phyloP scores from a whole-genome alignment of 2,888 invertebrate genomes.

The Philaethria dido region DNA sequence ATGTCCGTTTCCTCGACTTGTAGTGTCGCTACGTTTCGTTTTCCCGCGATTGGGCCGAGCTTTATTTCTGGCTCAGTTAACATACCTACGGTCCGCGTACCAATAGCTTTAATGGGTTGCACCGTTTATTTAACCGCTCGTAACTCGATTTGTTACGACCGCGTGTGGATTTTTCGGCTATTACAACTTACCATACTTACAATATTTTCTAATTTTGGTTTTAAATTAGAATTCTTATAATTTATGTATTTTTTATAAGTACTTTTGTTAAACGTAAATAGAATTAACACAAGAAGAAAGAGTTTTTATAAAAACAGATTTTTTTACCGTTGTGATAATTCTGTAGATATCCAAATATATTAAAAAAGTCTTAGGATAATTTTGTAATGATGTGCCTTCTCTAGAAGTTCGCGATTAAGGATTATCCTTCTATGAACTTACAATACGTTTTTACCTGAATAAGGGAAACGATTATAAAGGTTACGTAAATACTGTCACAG shows the following conservation, averaged over 20 bases:
- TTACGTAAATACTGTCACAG: constrained; percentile 66
- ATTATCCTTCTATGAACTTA: constrained; percentile 50
- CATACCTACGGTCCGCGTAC: constrained; percentile 57
- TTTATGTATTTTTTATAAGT: background rate
- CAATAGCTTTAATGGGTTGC: constrained; percentile 73
- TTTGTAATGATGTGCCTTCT: too few relatives aligned
- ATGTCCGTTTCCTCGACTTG: constrained; percentile 37
- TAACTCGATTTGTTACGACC: constrained; percentile 72
- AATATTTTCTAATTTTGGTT: constrained; percentile 36
- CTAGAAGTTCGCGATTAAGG: background rate
- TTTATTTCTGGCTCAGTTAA: constrained; percentile 75
- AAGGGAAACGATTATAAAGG: constrained; percentile 56
- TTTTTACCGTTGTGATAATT: too few relatives aligned
- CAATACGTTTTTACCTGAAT: constrained; percentile 71
- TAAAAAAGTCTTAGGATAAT: too few relatives aligned
- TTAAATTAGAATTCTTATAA: background rate
- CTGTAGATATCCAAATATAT: background rate
- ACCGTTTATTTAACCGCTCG: constrained; percentile 80
- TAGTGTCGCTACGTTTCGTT: constrained; percentile 47
- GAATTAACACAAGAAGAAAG: too few relatives aligned
- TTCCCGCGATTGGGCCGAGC: constrained; percentile 60
- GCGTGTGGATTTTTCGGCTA: constrained; percentile 72
- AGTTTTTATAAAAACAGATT: too few relatives aligned
- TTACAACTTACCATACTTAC: constrained; percentile 56
- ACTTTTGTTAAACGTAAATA: too few relatives aligned